These are phyloP conservation scores for Parnassius apollo DNA, from an alignment of 2,888 invertebrate genomes.

Conservation along the genomic window DNA sequence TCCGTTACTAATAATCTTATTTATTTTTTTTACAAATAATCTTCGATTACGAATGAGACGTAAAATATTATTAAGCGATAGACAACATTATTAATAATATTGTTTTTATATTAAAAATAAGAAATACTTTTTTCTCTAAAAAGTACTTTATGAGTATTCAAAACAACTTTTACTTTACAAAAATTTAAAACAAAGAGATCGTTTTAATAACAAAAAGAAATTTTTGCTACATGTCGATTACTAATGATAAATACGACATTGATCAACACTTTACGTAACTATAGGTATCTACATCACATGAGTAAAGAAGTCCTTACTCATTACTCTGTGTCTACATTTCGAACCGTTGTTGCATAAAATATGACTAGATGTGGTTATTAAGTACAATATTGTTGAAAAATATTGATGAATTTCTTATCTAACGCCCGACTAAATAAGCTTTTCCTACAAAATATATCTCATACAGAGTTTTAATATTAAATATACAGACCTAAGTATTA, in stretches of 20 bases:
- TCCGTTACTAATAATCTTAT: conserved; percentile 35
- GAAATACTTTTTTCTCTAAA: too few relatives aligned
- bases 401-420: not conserved
- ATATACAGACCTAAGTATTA: conserved; percentile 48
- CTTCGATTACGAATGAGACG: conserved; percentile 1
- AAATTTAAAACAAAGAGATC: not conserved
- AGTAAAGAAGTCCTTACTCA: too few relatives aligned
- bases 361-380: not conserved
- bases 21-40: conserved; percentile 31
- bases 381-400: not conserved
- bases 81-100: too few relatives aligned
- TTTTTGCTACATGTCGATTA: conserved; percentile 6
- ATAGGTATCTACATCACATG: not conserved
- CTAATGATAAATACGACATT: conserved; percentile 30
- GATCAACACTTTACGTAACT: not conserved
- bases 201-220: not conserved
- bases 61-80: too few relatives aligned
- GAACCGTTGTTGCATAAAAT: not conserved
- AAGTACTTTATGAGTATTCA: not conserved
- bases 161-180: not conserved
- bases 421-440: conserved; percentile 1
- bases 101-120: too few relatives aligned
- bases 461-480: conserved; percentile 40
- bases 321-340: too few relatives aligned
- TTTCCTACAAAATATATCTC: conserved; percentile 17